A percentile compares a stretch with the other conserved stretches of the same genome.
Evolutionary conservation across 1,140 invertebrate genomes (phyloP).

Genomic region (Brachionus sp.): DNA sequence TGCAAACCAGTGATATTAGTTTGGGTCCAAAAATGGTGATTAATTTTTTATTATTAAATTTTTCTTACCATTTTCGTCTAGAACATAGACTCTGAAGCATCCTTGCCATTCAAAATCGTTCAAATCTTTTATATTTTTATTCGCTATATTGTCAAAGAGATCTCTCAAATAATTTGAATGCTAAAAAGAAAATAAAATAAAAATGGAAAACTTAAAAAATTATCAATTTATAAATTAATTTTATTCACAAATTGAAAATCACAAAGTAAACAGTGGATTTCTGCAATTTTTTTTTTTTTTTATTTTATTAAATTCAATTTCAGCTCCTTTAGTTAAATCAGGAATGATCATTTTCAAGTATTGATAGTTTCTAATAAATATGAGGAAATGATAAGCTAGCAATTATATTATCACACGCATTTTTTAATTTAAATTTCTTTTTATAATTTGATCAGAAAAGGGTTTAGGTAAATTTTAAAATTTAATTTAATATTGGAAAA

Average conservation of each 20-base stretch:
- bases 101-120: slow-evolving; percentile 46
- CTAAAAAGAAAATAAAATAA: slow-evolving; percentile 49
- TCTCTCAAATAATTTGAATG: slow-evolving; percentile 56
- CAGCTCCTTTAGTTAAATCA: neutral
- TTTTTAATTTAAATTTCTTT: neutral
- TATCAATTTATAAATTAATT: too few species aligned
- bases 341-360: neutral
- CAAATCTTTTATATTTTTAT: slow-evolving; percentile 52
- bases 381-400: neutral
- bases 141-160: slow-evolving; percentile 54
- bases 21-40: neutral
- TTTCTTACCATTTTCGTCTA: slow-evolving; percentile 22
- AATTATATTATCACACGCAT: neutral
- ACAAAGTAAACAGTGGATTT: neutral
- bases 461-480: neutral
- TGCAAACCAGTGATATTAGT: neutral
- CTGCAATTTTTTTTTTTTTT: too few species aligned
- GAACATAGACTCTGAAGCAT: slow-evolving; percentile 42
- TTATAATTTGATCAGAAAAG: neutral
- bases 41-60: neutral
- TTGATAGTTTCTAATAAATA: neutral
- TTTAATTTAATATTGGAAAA: neutral
- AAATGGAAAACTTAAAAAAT: too few species aligned
- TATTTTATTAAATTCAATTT: too few species aligned
- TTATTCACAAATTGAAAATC: too few species aligned